These are phyloP conservation scores for Bovichtus variegatus DNA, from an alignment of 2,797 vertebrate species.

Conservation along the genomic window DNA sequence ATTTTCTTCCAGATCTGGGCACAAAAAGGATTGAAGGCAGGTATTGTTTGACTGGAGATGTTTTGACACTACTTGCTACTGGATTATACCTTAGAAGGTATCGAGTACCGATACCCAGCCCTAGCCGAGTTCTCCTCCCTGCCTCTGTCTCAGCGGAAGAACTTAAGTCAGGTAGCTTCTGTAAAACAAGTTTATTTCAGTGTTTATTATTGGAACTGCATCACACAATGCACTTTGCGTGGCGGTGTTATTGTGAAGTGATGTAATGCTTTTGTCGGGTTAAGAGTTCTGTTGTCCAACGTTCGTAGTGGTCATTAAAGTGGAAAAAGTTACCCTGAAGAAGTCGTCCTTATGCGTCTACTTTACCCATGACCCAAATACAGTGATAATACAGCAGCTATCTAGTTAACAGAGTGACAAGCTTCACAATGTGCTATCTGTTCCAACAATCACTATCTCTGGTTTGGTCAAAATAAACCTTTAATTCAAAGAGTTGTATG, in stretches of 20 bases:
- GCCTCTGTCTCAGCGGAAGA: slow-evolving; percentile 5
- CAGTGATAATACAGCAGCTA: background rate
- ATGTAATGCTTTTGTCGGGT: background rate
- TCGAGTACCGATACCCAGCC: too few relatives aligned
- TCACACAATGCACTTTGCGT: background rate
- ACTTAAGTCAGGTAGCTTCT: background rate
- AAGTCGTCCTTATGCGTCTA: background rate
- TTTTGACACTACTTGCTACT: too few relatives aligned
- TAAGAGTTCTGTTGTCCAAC: background rate
- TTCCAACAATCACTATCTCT: too few relatives aligned
- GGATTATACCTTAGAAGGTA: too few relatives aligned
- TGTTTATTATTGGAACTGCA: too few relatives aligned
- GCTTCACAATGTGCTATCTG: background rate
- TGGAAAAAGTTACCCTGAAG: background rate
- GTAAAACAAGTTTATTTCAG: too few relatives aligned
- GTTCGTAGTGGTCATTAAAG: background rate
- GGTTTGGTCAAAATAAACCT: too few relatives aligned
- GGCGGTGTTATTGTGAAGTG: background rate
- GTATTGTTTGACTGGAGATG: too few relatives aligned
- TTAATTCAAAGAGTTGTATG: too few relatives aligned
- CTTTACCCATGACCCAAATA: background rate
- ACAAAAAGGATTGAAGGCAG: too few relatives aligned
- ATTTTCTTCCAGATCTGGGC: too few relatives aligned
- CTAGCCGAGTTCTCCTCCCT: background rate
- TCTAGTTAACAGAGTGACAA: background rate